Evolutionary conservation across 2,797 vertebrate genomes (phyloP).

Genomic region (Macroramphosus scolopax): DNA sequence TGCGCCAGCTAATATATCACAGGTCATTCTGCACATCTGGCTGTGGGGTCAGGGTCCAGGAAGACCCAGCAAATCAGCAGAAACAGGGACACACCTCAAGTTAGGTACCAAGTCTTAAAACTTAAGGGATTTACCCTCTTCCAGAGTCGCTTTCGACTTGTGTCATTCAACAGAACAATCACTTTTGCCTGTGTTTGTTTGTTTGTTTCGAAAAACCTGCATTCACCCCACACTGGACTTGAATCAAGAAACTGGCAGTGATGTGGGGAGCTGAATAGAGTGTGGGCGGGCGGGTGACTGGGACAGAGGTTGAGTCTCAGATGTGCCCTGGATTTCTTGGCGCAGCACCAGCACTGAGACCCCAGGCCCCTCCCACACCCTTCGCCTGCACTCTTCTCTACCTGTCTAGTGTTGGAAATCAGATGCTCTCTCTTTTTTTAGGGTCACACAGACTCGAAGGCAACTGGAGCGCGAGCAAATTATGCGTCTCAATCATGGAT

Average conservation of each 20-base stretch:
- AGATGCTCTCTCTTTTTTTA: slow-evolving; percentile 27
- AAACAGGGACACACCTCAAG: slow-evolving; percentile 58
- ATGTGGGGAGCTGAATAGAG: slow-evolving; percentile 27
- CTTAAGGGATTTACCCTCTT: slow-evolving; percentile 56
- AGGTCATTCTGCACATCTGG: slow-evolving; percentile 47
- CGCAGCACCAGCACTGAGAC: slow-evolving; percentile 68
- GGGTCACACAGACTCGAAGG: slow-evolving; percentile 52
- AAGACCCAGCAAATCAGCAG: slow-evolving; percentile 49
- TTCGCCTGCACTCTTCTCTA: slow-evolving; percentile 51
- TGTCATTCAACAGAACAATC: slow-evolving; percentile 75
- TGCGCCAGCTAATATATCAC: no score
- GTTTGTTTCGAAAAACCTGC: slow-evolving; percentile 42
- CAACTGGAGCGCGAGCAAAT: slow-evolving; percentile 60
- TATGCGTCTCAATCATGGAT: slow-evolving; percentile 65
- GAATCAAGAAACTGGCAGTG: slow-evolving; percentile 60
- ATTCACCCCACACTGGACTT: slow-evolving; percentile 75
- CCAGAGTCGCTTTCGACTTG: slow-evolving; percentile 65
- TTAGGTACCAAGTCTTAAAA: slow-evolving; percentile 78
- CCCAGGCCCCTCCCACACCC: slow-evolving; percentile 36
- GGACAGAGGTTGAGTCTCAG: slow-evolving; percentile 43
- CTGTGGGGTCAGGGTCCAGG: slow-evolving; percentile 43
- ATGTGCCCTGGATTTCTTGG: slow-evolving; percentile 54
- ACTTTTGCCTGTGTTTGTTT: slow-evolving; percentile 75
- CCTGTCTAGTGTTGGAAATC: slow-evolving; percentile 64
- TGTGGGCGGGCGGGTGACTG: slow-evolving; percentile 19